Conservation (phyloP, 2,797 vertebrate species). For the Lophotriccus pileatus region DNA sequence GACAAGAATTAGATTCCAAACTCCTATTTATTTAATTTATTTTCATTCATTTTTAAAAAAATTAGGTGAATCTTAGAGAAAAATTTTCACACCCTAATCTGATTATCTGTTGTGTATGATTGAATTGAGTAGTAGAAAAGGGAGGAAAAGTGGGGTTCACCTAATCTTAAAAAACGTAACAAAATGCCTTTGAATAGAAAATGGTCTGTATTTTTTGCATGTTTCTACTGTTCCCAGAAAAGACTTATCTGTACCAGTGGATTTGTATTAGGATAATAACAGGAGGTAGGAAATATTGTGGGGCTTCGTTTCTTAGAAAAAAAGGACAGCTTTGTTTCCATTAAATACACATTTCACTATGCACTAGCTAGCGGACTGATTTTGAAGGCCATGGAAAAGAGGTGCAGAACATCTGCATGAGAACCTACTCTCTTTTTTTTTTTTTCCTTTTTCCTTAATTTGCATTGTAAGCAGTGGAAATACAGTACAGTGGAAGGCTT, state of each 20-base stretch:
- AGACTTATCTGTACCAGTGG: neutral
- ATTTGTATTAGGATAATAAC: neutral
- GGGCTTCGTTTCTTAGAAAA: neutral
- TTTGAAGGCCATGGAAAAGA: slow-evolving; percentile 21
- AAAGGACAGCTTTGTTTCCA: neutral
- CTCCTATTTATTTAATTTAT: neutral
- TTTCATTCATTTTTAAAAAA: neutral
- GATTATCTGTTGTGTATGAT: neutral
- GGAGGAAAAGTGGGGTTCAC: neutral
- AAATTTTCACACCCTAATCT: neutral
- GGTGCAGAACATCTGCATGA: slow-evolving; percentile 39
- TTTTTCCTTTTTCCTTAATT: neutral
- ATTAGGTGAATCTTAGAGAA: neutral
- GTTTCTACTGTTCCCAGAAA: neutral
- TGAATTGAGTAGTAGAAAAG: neutral
- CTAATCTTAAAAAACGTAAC: neutral
- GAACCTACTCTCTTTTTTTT: neutral
- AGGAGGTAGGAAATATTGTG: neutral
- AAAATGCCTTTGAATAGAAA: neutral
- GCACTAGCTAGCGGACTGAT: neutral
- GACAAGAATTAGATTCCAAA: neutral
- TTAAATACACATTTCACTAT: neutral
- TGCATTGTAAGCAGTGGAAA: slow-evolving; percentile 44
- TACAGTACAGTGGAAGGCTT: slow-evolving; percentile 47
- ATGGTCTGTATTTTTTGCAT: neutral